These are phyloP conservation scores for Standfussiana lucernea DNA, from an alignment of 2,888 invertebrate genomes.

Conservation along the genomic window DNA sequence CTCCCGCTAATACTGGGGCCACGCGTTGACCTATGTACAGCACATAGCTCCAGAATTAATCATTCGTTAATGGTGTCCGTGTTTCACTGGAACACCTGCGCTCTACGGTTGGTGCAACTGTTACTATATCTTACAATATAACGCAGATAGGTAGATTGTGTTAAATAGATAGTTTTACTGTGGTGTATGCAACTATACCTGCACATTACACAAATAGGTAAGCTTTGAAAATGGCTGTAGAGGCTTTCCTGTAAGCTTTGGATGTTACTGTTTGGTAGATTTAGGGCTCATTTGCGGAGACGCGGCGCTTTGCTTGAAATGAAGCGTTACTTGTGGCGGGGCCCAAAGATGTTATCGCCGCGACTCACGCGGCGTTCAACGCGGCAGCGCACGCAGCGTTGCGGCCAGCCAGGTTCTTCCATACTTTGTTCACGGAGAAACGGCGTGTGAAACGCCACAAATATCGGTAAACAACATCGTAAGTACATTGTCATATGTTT, in stretches of 20 bases:
- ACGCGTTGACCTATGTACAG: slow-evolving; percentile 33
- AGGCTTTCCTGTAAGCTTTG: not conserved
- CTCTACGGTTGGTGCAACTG: slow-evolving; percentile 47
- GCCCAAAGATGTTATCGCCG: no score
- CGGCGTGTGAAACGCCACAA: no score
- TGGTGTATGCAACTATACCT: no score
- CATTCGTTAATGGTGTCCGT: slow-evolving; percentile 75
- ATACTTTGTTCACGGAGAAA: no score
- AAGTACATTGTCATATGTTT: not conserved
- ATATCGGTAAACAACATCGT: no score
- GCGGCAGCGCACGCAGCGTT: no score
- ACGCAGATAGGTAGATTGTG: not conserved
- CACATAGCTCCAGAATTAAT: slow-evolving; percentile 72
- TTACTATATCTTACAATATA: slow-evolving; percentile 31
- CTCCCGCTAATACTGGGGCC: slow-evolving; percentile 44
- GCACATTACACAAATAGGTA: no score
- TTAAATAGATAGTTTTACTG: slow-evolving; percentile 20
- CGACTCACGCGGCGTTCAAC: no score
- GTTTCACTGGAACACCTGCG: slow-evolving; percentile 71
- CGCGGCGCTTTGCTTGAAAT: not conserved
- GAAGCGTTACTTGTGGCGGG: no score
- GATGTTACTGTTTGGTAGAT: not conserved
- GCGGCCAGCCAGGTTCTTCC: no score
- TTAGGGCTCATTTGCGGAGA: not conserved
- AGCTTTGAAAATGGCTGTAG: not conserved